Base-by-base conservation (phyloP, 1,140 invertebrate species). In the Caenorhabditis brenneri region DNA sequence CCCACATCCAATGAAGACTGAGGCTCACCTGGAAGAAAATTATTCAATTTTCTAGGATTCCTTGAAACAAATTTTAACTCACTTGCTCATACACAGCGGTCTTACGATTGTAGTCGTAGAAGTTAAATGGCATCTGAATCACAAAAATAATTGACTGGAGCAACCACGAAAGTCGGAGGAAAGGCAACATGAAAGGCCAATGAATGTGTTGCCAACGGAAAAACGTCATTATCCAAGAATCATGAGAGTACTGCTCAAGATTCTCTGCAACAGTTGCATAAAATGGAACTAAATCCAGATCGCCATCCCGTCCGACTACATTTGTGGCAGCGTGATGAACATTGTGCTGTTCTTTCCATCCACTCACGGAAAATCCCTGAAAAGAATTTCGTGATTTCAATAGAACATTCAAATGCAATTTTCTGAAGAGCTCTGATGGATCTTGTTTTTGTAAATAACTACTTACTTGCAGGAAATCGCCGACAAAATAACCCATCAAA, bases 271-370 rank as follows among this genome's bases (percentile, higher is more conserved):
- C 87, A 2, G 89, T 90, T 22, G 89, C 90, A 80, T 86, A 90
- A 51, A 90, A 88, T 6, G 89, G 89, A 84, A 90, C 81, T 51
- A 90, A 65, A 74, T 90, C 89, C 27, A 90, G 86, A 82, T 90
- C 89, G 19, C 89, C 89, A 51, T 90, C 89, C 58, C 89, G 42
- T 36, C 87, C 88, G 15, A 90, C 87, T 12, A 91, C 89, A 80
- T 90, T 90, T 24, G 89, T 90, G 7, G 89, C 89, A 36, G 89
- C 89, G 53, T 90, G 89, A 81, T 90, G 89, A 22, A 91, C 86
- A 80, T 90, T 90, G 81, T 90, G 89, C 80, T 90, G 89, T 31
- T 90, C 88, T 81, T 90, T 90, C 89, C 89, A 90, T 12, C 90
- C 89, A 24, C 86, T 87, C 1, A 87, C 86, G 10, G 89, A 90